Conservation (phyloP, 1,140 invertebrate species). For the Metopolophium dirhodum region DNA sequence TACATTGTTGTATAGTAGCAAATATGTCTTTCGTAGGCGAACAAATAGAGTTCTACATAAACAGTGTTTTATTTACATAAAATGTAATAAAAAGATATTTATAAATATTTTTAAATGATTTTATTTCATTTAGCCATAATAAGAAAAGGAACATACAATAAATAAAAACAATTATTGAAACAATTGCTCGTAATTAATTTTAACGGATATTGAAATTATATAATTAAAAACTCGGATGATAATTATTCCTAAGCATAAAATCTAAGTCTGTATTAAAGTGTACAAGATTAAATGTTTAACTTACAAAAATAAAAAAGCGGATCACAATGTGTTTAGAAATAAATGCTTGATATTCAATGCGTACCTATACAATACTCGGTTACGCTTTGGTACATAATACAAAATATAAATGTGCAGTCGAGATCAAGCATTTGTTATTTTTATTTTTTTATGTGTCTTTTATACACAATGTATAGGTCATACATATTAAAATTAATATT, state of each 20-base stretch:
- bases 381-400: not conserved
- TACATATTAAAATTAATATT: not conserved
- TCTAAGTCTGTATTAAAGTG: not conserved
- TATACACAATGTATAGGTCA: not conserved
- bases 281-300: not conserved
- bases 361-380: not conserved
- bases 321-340: not conserved
- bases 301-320: not conserved
- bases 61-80: not conserved
- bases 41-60: not conserved
- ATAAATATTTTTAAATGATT: not conserved
- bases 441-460: not conserved
- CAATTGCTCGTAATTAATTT: not conserved
- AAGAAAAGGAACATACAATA: conserved; percentile 50
- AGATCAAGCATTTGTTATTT: conserved; percentile 31
- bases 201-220: not conserved
- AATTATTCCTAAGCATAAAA: not conserved
- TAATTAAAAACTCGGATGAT: not conserved
- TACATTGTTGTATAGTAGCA: not conserved
- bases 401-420: not conserved
- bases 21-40: not conserved
- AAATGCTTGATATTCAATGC: not conserved
- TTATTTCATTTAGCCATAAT: conserved; percentile 8
- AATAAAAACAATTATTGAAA: conserved; percentile 31
- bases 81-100: not conserved